Evolutionary conservation across 2,888 invertebrate species (phyloP).

Genomic region (Parnassius mnemosyne): DNA sequence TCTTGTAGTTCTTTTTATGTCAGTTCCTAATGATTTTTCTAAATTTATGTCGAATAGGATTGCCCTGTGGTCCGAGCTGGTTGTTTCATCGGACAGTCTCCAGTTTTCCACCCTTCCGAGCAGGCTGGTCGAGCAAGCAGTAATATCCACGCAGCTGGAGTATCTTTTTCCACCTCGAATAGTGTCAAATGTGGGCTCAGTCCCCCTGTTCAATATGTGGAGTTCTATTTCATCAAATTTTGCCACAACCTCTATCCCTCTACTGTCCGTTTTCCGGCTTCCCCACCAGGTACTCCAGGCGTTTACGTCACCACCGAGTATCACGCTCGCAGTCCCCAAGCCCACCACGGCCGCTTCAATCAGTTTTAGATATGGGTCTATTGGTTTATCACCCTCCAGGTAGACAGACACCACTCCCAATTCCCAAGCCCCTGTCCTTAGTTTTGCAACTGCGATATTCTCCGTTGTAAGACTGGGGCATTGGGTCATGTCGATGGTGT

Average conservation of each 20-base stretch:
- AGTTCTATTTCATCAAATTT: not conserved
- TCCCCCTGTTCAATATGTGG: not conserved
- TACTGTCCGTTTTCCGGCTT: not conserved
- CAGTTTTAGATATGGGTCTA: no score
- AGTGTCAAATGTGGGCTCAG: not conserved
- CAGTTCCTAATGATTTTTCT: not conserved
- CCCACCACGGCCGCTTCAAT: no score
- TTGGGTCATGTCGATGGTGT: no score
- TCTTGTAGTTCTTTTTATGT: not conserved
- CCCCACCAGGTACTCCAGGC: no score
- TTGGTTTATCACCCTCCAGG: no score
- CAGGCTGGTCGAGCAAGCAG: not conserved
- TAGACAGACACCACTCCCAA: no score
- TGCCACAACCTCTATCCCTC: not conserved
- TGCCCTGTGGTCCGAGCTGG: not conserved
- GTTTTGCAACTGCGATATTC: no score
- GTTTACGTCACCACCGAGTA: no score
- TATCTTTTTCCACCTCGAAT: not conserved
- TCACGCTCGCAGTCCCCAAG: no score
- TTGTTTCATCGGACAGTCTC: not conserved
- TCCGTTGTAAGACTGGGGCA: no score
- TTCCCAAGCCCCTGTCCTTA: no score
- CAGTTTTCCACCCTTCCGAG: not conserved
- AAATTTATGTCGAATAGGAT: no score
- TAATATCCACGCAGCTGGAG: not conserved